A percentile compares a stretch with the other conserved stretches of the same genome.
Conservation (phyloP, 1,140 invertebrate species). For the Drosophila busckii region DNA sequence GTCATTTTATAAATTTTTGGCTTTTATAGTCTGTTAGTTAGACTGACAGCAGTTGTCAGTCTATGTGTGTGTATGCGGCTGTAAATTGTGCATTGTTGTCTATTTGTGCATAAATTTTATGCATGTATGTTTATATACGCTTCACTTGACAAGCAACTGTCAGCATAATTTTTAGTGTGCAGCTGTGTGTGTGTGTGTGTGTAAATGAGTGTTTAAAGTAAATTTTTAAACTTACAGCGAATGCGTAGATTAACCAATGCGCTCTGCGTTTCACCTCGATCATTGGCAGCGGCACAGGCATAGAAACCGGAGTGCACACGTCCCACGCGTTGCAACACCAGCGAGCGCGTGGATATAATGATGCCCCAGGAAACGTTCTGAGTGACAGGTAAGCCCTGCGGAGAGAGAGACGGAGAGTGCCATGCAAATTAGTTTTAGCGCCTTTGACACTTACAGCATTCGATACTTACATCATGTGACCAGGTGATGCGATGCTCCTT, state of each 20-base stretch:
- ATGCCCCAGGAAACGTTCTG: slow-evolving; percentile 91
- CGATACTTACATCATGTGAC: slow-evolving; percentile 89
- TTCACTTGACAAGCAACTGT: too few relatives aligned
- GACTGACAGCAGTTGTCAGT: too few relatives aligned
- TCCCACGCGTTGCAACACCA: slow-evolving; percentile 91
- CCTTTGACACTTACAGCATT: neutral
- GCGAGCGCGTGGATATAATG: slow-evolving; percentile 91
- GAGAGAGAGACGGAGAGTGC: slow-evolving; percentile 1
- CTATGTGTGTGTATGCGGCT: neutral
- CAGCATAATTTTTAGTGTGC: too few relatives aligned
- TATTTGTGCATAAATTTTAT: slow-evolving; percentile 19
- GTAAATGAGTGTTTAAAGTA: slow-evolving; percentile 32
- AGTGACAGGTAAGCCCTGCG: slow-evolving; percentile 86
- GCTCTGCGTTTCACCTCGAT: slow-evolving; percentile 89
- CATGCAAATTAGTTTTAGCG: slow-evolving; percentile 1
- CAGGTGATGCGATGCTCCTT: slow-evolving; percentile 90
- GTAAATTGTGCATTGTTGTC: too few relatives aligned
- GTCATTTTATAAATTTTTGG: too few relatives aligned
- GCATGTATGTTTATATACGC: slow-evolving; percentile 14
- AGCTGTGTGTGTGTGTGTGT: slow-evolving; percentile 8
- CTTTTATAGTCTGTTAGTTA: too few relatives aligned
- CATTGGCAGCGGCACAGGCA: slow-evolving; percentile 89
- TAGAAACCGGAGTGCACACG: slow-evolving; percentile 90
- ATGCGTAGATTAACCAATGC: slow-evolving; percentile 87
- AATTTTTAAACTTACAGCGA: slow-evolving; percentile 86